phyloP scores from a whole-genome alignment of 1,140 invertebrate species.

The Battus philenor region DNA sequence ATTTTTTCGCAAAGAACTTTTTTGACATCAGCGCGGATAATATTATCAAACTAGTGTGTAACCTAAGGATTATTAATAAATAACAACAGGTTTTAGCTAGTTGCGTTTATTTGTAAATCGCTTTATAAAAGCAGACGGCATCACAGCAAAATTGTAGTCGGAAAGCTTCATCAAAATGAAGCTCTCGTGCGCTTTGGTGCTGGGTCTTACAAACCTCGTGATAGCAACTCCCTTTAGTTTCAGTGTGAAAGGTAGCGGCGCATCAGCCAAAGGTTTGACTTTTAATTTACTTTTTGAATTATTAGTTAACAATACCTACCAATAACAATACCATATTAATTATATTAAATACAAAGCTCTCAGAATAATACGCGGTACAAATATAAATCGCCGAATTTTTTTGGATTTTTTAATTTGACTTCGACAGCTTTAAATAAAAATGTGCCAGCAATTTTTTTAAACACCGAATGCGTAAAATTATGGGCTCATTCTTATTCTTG shows the following conservation, averaged over 20 bases:
- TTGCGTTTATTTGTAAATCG: constrained; percentile 60
- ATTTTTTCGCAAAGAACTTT: constrained; percentile 19
- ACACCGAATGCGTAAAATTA: no score
- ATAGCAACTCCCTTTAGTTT: constrained; percentile 50
- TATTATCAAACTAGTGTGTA: constrained; percentile 41
- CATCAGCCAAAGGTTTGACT: constrained; percentile 44
- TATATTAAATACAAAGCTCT: background rate
- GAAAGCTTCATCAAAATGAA: constrained; percentile 61
- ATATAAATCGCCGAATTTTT: background rate
- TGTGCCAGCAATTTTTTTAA: no score
- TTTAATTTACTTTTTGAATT: constrained; percentile 1
- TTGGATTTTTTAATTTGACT: background rate
- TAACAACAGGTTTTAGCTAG: constrained; percentile 58
- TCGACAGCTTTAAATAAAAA: background rate
- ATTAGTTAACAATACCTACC: background rate
- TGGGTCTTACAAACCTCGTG: constrained; percentile 39
- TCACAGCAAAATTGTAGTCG: constrained; percentile 49
- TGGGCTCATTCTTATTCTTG: no score
- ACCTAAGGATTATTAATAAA: constrained; percentile 57
- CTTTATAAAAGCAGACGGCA: constrained; percentile 61
- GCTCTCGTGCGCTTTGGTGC: constrained; percentile 46
- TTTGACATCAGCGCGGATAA: constrained; percentile 38
- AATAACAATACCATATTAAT: background rate
- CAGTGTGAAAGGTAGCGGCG: constrained; percentile 47
- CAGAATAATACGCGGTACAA: no score